Percentiles rank a stretch among this genome's conserved stretches.
These are phyloP conservation scores for Archivesica marissinica DNA, from an alignment of 1,140 invertebrate genomes.

Conservation along the genomic window DNA sequence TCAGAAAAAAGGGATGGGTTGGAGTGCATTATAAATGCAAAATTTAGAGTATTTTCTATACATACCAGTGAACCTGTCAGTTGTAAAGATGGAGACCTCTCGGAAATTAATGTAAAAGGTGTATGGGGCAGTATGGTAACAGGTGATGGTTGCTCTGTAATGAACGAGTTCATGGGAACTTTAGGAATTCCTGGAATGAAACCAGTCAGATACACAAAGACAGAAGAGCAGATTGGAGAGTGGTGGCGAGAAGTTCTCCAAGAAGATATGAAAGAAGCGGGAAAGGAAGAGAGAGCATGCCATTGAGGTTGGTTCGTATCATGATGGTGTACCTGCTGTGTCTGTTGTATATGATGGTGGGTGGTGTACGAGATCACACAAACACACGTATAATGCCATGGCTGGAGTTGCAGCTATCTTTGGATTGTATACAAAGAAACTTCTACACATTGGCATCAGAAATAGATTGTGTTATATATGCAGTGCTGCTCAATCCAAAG, in stretches of 20 bases:
- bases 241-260: slow-evolving; percentile 41
- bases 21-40: neutral
- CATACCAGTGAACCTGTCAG: neutral
- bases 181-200: neutral
- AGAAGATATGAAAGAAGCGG: slow-evolving; percentile 47
- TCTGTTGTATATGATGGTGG: slow-evolving; percentile 61
- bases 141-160: neutral
- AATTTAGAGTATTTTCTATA: neutral
- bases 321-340: slow-evolving; percentile 53
- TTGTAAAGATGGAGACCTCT: too few relatives aligned
- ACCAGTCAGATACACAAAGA: neutral
- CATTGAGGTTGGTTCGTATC: slow-evolving; percentile 37
- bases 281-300: slow-evolving; percentile 54
- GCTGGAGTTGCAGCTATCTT: slow-evolving; percentile 77
- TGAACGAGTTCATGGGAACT: slow-evolving; percentile 21
- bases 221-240: slow-evolving; percentile 12
- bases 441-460: slow-evolving; percentile 81
- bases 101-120: neutral
- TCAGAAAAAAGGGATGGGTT: slow-evolving; percentile 17
- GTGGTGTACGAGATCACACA: slow-evolving; percentile 58
- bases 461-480: slow-evolving; percentile 83
- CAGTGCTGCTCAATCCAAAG: slow-evolving; percentile 18
- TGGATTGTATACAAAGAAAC: slow-evolving; percentile 79
- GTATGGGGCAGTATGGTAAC: slow-evolving; percentile 36
- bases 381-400: slow-evolving; percentile 59